Evolutionary conservation across 2,797 vertebrate genomes (phyloP).

Genomic region (Heterohyrax brucei): DNA sequence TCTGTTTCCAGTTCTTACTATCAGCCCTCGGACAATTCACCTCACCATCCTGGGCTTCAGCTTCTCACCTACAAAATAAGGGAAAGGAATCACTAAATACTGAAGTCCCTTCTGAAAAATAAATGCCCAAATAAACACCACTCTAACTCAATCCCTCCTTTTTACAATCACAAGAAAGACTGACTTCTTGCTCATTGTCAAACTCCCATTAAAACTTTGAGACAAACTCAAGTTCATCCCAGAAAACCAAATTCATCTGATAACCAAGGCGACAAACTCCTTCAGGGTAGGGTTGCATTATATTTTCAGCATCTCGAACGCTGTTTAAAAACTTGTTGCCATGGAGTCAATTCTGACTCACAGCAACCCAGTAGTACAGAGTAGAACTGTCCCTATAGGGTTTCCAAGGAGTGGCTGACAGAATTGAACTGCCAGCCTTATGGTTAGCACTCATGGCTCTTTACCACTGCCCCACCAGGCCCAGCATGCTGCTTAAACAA

Average conservation of each 20-base stretch:
- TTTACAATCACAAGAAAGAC: slow-evolving; percentile 15
- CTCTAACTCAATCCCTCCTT: not conserved
- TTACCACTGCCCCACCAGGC: no score
- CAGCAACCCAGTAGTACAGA: no score
- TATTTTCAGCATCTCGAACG: not conserved
- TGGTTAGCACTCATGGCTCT: no score
- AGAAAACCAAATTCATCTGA: slow-evolving; percentile 4
- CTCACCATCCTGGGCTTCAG: not conserved
- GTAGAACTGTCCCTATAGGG: no score
- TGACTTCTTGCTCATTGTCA: not conserved
- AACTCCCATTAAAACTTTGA: slow-evolving; percentile 52
- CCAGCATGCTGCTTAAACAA: not conserved
- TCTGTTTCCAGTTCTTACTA: not conserved
- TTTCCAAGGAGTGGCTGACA: no score
- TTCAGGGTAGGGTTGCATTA: not conserved
- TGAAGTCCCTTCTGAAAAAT: slow-evolving; percentile 56
- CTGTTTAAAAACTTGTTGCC: not conserved
- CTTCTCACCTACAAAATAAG: slow-evolving; percentile 44
- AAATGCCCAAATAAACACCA: not conserved
- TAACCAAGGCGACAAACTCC: not conserved
- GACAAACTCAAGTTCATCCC: slow-evolving; percentile 8
- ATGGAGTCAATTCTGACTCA: no score
- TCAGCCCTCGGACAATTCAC: not conserved
- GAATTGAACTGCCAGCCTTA: no score
- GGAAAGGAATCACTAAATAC: not conserved